Evolutionary conservation across 1,140 invertebrate genomes (phyloP).

Genomic region (Megalonaias nervosa): DNA sequence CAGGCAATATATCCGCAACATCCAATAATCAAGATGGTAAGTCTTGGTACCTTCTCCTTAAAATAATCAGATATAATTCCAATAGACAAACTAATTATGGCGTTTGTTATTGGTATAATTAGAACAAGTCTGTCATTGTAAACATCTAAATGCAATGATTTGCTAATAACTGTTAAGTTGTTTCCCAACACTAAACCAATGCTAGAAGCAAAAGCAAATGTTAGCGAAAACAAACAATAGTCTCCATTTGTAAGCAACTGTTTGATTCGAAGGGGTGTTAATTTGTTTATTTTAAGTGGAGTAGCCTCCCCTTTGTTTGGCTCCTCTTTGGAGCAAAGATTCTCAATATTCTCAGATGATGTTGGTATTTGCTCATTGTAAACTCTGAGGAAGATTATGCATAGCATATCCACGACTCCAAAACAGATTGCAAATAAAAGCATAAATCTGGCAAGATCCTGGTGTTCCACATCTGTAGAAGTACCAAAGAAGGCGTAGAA

Average conservation of each 20-base stretch:
- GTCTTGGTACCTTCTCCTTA: conserved; percentile 29
- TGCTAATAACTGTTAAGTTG: conserved; percentile 34
- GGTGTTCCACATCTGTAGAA: neutral
- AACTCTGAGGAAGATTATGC: conserved; percentile 39
- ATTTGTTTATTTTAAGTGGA: neutral
- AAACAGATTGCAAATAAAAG: conserved; percentile 39
- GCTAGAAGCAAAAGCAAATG: conserved; percentile 35
- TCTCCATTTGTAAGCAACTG: conserved; percentile 21
- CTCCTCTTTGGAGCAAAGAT: neutral
- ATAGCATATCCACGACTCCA: conserved; percentile 39
- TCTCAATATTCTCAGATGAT: neutral
- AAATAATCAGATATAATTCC: conserved; percentile 42
- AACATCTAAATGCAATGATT: conserved; percentile 27
- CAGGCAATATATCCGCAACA: conserved; percentile 2
- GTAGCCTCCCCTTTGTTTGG: neutral
- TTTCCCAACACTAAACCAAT: conserved; percentile 32
- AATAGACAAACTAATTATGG: conserved; percentile 29
- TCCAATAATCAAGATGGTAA: conserved; percentile 6
- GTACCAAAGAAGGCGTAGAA: conserved; percentile 17
- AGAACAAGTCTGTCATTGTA: conserved; percentile 32
- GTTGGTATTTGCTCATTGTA: conserved; percentile 11
- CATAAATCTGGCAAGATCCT: conserved; percentile 34
- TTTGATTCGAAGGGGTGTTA: neutral
- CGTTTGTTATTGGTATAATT: conserved; percentile 38
- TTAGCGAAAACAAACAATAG: conserved; percentile 37